These are phyloP conservation scores for Aphidius ervi DNA, from an alignment of 1,140 invertebrate genomes.

Conservation along the genomic window DNA sequence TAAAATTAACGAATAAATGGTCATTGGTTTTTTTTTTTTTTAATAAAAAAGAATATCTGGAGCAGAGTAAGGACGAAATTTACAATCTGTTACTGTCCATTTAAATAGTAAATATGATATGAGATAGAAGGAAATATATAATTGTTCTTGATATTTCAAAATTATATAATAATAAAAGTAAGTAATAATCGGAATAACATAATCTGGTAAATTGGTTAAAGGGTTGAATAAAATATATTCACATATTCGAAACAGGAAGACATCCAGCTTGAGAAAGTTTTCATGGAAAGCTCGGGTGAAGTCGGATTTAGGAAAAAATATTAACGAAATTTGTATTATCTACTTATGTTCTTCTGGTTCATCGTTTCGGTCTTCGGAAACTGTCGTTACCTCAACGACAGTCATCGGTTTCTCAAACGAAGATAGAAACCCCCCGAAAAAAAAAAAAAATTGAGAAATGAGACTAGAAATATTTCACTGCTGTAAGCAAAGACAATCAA, in stretches of 20 bases:
- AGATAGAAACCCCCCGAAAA: constrained; percentile 11
- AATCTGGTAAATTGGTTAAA: constrained; percentile 33
- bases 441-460: neutral
- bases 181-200: constrained; percentile 8
- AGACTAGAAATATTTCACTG: neutral
- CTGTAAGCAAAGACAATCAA: too few relatives aligned
- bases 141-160: too few relatives aligned
- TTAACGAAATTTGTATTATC: neutral
- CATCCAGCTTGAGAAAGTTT: constrained; percentile 39
- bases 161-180: too few relatives aligned
- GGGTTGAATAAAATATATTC: constrained; percentile 57
- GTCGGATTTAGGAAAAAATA: constrained; percentile 7
- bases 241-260: constrained; percentile 52
- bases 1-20: too few relatives aligned
- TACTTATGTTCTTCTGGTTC: constrained; percentile 41
- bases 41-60: too few relatives aligned
- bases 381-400: constrained; percentile 37
- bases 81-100: too few relatives aligned
- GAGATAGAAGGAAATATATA: too few relatives aligned
- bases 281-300: constrained; percentile 3
- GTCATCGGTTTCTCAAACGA: constrained; percentile 29
- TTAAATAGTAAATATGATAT: too few relatives aligned
- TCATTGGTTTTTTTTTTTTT: too few relatives aligned
- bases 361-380: constrained; percentile 43
- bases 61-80: too few relatives aligned